Base-by-base conservation (phyloP, 2,113 vertebrate genomes). In the Anarrhichthys ocellatus region DNA sequence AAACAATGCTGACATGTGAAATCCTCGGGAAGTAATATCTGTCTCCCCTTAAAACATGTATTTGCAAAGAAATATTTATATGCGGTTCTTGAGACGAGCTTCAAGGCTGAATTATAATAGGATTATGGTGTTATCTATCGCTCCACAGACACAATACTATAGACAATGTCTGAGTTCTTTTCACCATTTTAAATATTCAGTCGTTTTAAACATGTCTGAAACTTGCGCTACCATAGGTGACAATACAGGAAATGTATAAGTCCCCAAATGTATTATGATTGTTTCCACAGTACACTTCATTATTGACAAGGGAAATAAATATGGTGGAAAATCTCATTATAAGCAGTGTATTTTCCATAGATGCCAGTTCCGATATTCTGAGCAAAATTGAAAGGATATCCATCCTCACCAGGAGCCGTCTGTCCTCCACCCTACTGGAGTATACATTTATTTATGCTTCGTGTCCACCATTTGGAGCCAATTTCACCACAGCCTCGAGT, bases 381-480 rank as follows among this genome's bases (percentile, higher is more conserved):
- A 77, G 44, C 32, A 59, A 34, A 59, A 32, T 1, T 63, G 6
- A 62, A 71, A 81, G n/a, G 75, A 69, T 76, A 54, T 27, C 72
- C 61, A 40, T 78, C 44, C 65, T 73, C 50, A 68, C 22, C 67
- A 82, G 82, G 75, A 87, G 71, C 69, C 85, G 77, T 88, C 42
- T 67, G 38, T 82, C 50, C 62, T 65, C 44, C 63, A 52, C 56
- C 36, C 27, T 32, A 8, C 68, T 67, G 34, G 20, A 42, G 46
- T 67, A 34, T 48, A 70, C 29, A 80, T 46, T 20, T 76, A 76
- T 81, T 64, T 68, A 64, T 75, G 10, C 54, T 82, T 24, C 1
- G 0, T 42, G 44, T 44, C 81, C 34, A 67, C 27, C 36, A 69
- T 62, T 50, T 67, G 64, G 27, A 73, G 75, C 73, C 75, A 86